A percentile compares a stretch with the other conserved stretches of the same genome.
Evolutionary conservation across 2,888 invertebrate species (phyloP).

Genomic region (Trichopria drosophilae): DNA sequence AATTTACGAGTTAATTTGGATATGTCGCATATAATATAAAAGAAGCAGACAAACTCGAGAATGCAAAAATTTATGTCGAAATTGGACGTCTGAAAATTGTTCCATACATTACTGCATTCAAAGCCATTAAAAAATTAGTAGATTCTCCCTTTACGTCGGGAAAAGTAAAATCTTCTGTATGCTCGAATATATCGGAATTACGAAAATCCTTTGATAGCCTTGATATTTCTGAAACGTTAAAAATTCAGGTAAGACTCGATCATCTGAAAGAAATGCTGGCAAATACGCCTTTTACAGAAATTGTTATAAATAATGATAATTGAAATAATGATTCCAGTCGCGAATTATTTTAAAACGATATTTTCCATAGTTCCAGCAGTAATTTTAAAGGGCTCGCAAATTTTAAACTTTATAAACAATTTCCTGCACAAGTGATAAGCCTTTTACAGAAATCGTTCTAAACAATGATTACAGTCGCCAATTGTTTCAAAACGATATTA

Average conservation of each 20-base stretch:
- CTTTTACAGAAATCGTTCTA: too few relatives aligned
- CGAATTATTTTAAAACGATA: too few relatives aligned
- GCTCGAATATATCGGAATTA: background rate
- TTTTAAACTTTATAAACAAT: too few relatives aligned
- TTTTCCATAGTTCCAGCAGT: too few relatives aligned
- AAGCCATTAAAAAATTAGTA: conserved; percentile 1
- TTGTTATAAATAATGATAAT: too few relatives aligned
- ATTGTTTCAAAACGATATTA: too few relatives aligned
- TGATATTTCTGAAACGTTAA: background rate
- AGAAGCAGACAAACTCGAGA: background rate
- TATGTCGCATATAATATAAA: background rate
- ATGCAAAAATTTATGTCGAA: conserved; percentile 2
- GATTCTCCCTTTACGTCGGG: background rate
- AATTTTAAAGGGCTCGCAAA: too few relatives aligned
- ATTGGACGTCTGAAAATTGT: conserved; percentile 1
- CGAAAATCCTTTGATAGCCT: too few relatives aligned
- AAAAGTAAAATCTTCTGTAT: background rate
- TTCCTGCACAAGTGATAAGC: too few relatives aligned
- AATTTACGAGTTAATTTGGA: conserved; percentile 1
- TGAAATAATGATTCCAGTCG: too few relatives aligned
- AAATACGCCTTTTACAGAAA: too few relatives aligned
- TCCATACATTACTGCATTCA: conserved; percentile 1
- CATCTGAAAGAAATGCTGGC: background rate
- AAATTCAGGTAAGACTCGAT: conserved; percentile 1
- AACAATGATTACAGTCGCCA: too few relatives aligned